phyloP scores from a whole-genome alignment of 1,140 invertebrate genomes.

The Scaptomyza graminum region DNA sequence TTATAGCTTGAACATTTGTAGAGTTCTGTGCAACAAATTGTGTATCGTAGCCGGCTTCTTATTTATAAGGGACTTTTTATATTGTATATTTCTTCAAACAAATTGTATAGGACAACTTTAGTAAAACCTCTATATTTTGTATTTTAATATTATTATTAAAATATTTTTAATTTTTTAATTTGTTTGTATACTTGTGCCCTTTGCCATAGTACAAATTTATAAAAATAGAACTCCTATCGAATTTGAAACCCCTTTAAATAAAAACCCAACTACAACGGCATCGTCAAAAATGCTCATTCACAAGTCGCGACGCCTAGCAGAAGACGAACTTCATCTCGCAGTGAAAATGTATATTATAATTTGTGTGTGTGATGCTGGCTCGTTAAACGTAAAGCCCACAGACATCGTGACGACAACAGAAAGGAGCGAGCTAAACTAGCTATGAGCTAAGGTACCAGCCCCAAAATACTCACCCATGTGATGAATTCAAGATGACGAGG shows the following conservation, averaged over 20 bases:
- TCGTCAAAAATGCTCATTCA: conserved; percentile 35
- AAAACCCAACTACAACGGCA: neutral
- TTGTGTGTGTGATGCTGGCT: conserved; percentile 25
- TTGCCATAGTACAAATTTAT: neutral
- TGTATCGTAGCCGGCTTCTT: conserved; percentile 62
- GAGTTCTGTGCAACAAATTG: conserved; percentile 69
- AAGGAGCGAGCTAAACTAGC: conserved; percentile 7
- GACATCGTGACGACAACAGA: conserved; percentile 72
- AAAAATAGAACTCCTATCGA: neutral
- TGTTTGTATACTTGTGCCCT: neutral
- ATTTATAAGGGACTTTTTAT: neutral
- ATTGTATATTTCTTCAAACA: neutral
- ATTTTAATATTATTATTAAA: too few relatives aligned
- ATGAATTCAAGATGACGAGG: conserved; percentile 52
- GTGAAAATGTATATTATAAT: conserved; percentile 52
- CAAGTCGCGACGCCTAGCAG: conserved; percentile 1
- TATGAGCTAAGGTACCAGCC: conserved; percentile 17
- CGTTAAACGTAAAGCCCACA: conserved; percentile 71
- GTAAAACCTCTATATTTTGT: too few relatives aligned
- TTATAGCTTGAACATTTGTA: conserved; percentile 36
- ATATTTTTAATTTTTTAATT: too few relatives aligned
- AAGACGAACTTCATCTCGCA: conserved; percentile 32
- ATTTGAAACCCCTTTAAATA: neutral
- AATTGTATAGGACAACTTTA: too few relatives aligned
- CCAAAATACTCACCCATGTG: conserved; percentile 16